Base-by-base conservation (phyloP, 2,888 invertebrate species). In the Trypoxylon attenuatum region DNA sequence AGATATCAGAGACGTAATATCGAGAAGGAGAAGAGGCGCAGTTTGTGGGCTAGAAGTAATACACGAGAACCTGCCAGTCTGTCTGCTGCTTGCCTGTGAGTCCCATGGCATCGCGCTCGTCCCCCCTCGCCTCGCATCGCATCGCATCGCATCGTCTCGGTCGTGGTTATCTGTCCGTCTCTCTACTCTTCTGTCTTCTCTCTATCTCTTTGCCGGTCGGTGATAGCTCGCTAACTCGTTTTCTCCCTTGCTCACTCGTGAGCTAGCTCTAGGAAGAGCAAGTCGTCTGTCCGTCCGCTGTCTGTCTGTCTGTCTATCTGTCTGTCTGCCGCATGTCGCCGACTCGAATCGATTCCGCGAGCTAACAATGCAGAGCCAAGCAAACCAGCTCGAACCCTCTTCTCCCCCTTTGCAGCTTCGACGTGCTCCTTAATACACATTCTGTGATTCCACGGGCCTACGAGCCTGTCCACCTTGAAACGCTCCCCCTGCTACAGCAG, bases 11-110 rank as follows among this genome's bases (percentile, higher is more conserved):
- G 65, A 71, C 66, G 71, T 73, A 77, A 77, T 73, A 73, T 73
- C 75, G 63, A 53, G 72, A 64, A 74, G 72, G 74, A 72, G 76
- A 57, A 58, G 69, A 72, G 69, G 58, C 68, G 72, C 51, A 77
- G 74, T 77, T 76, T 77, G 76, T 71, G 74, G 76, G 70, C 74
- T 72, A 75, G 77, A 72, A 73, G 77, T 76, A 78, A 75, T 78
- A 73, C 73, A 73, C 67, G 67, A 61, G 66, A 68, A 73, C 57
- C 72, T 60, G 67, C 63, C 65, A 57, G 64, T 60, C 71, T 65
- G 56, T 22, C 43, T 57, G 53, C 52, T 70, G 59, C 67, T 59
- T 66, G 52, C 66, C 56, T 41, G 62, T 52, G 53, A n/a, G n/a
- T n/a, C n/a, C n/a, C n/a, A n/a, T n/a, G n/a, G n/a, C n/a, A n/a